These are phyloP conservation scores for Phenganax marumi DNA, from an alignment of 92 coral and sea anemone genomes.

Conservation along the genomic window DNA sequence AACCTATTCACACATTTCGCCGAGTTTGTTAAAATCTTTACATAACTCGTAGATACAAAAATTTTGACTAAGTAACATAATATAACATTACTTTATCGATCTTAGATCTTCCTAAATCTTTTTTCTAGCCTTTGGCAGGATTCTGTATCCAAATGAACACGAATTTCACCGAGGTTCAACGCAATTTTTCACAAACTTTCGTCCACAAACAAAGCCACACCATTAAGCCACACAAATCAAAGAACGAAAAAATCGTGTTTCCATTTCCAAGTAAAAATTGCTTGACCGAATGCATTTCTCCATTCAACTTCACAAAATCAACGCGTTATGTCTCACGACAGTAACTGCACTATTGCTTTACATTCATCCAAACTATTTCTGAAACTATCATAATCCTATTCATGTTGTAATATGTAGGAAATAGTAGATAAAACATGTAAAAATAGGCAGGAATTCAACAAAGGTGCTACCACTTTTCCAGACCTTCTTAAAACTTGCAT, in stretches of 20 bases:
- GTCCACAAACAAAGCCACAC: neutral
- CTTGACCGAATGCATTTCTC: too few relatives aligned
- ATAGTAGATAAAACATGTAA: too few relatives aligned
- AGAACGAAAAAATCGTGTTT: neutral
- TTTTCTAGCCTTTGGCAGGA: neutral
- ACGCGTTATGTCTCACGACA: too few relatives aligned
- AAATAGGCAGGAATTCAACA: too few relatives aligned
- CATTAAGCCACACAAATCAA: neutral
- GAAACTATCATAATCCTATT: too few relatives aligned
- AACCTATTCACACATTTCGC: neutral
- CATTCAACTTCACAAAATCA: too few relatives aligned
- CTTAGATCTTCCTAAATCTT: neutral
- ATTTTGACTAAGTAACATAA: neutral
- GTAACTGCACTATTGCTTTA: too few relatives aligned
- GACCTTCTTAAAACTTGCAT: too few relatives aligned
- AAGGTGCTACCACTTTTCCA: too few relatives aligned
- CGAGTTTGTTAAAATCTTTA: neutral
- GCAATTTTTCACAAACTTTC: neutral
- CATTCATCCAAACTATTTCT: too few relatives aligned
- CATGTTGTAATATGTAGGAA: too few relatives aligned
- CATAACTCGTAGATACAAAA: neutral
- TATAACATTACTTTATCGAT: slow-evolving; percentile 28
- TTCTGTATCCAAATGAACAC: neutral
- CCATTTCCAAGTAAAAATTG: neutral
- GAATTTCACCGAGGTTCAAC: neutral